phyloP scores from a whole-genome alignment of 2,113 vertebrate genomes.

The Cranoglanis bouderius region DNA sequence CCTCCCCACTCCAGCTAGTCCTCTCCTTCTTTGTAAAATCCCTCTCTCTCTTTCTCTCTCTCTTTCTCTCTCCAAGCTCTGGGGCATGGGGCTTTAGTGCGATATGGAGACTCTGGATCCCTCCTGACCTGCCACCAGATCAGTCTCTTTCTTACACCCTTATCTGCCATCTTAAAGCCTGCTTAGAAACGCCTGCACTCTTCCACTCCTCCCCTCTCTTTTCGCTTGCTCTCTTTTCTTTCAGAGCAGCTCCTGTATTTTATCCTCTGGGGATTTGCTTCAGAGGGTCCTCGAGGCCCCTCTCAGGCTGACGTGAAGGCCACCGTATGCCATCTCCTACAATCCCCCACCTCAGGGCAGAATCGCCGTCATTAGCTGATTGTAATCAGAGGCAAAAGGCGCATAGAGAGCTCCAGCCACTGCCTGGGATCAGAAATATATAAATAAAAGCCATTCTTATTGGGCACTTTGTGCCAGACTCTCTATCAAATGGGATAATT shows the following conservation, averaged over 20 bases:
- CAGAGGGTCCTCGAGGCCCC: constrained; percentile 23
- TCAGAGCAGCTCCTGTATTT: constrained; percentile 35
- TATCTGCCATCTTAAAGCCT: constrained; percentile 62
- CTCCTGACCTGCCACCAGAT: constrained; percentile 52
- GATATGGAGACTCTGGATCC: constrained; percentile 51
- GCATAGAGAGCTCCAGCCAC: constrained; percentile 6
- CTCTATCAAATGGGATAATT: constrained; percentile 59
- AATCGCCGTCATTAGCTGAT: constrained; percentile 49
- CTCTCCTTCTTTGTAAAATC: constrained; percentile 58
- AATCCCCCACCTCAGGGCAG: constrained; percentile 32
- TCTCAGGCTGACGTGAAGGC: constrained; percentile 15
- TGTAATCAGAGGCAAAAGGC: constrained; percentile 33
- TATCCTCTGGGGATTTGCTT: constrained; percentile 43
- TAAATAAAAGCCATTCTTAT: constrained; percentile 31
- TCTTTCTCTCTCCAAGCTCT: constrained; percentile 39
- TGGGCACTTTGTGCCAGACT: constrained; percentile 51
- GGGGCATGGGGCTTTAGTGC: constrained; percentile 39
- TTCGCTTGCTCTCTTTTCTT: constrained; percentile 29
- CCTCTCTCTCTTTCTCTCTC: constrained; percentile 42
- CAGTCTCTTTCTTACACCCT: constrained; percentile 55
- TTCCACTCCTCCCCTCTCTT: constrained; percentile 32
- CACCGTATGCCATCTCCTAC: constrained; percentile 34
- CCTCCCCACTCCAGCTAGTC: constrained; percentile 32
- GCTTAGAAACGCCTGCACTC: constrained; percentile 55
- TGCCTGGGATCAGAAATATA: constrained; percentile 44